Base-by-base conservation (phyloP, 2,113 vertebrate genomes). In the Ibidorhyncha struthersii region DNA sequence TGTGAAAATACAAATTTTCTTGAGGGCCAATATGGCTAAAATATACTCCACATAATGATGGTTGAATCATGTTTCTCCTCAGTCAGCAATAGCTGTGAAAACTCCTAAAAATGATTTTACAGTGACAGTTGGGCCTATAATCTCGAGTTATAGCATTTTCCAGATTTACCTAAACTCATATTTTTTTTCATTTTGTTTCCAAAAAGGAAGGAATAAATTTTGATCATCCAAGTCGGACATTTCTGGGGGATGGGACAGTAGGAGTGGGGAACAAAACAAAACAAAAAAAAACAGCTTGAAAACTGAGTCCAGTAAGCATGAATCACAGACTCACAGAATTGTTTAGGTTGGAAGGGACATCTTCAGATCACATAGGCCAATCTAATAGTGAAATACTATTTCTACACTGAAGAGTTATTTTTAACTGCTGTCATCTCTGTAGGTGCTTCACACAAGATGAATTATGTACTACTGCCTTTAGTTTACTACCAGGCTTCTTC, bases 171-270 rank as follows among this genome's bases (percentile, higher is more conserved):
- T 47, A 87, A 70, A 61, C 3, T 13, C 23, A 72, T 0, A 0
- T 50, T 71, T 82, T 71, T 82, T 50, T 73, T 59, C 23, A 1
- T 3, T 10, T n/a, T 67, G 72, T 90, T 85, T 41, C 16, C 15
- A 65, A 41, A 93, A 70, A 82, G 5, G 4, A 71, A 74, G 11
- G 19, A 84, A 58, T 5, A 58, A 8, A 78, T 45, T 66, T 89
- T 83, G 16, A 29, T 21, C 3, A 10, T 40, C 34, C 50, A 14
- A 66, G 36, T 18, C 3, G 3, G 26, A 2, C 21, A 66, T 18
- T 13, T 6, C 40, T 74, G 66, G 9, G 14, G 5, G 25, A 6
- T 1, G 0, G 14, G 32, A 59, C 7, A 49, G 43, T 22, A 13
- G 3, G 4, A 4, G 8, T 14, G 6, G 5, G 3, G 15, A 82